Evolutionary conservation across 2,113 vertebrate genomes (phyloP), one percentile per base, ranked within the genome.

Genomic region (Nibea albiflora): DNA sequence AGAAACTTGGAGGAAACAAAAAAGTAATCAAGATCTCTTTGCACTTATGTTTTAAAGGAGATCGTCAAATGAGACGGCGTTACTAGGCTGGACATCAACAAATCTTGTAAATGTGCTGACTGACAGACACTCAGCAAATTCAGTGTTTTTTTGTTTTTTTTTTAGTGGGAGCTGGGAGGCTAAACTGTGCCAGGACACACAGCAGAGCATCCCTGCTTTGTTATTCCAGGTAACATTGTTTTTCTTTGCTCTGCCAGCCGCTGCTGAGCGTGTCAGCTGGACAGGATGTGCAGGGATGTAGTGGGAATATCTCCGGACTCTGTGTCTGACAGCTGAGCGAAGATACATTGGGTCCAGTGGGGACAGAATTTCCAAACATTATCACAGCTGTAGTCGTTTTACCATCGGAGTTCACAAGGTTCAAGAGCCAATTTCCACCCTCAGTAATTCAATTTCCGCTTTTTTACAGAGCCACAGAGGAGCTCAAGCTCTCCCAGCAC

Each of bases 101-200:
- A 73, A 76, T 65, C 44, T 35, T 54, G 42, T 9, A 67, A 89
- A 80, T 83, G 76, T 78, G 76, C 71, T 76, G 78, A 84, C 76
- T 71, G 80, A 75, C 67, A 63, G 76, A 83, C 63, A 62, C 63
- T 63, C 70, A 47, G 74, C 53, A 56, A 17, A 81, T 73, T 60
- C 56, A 50, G 42, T 80, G 64, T 84, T 66, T 81, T 26, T 26
- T 26, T 80, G 64, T 84, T 66, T 81, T 26, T 26, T 26, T 57
- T 28, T 77, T 8, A 14, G 35, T 47, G 9, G 49, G 80, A 75
- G 39, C 53, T 12, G 46, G 16, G 62, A 4, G 1, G 12, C 26
- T 60, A 57, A 60, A 57, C 78, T 31, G 47, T 46, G 50, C 20
- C n/a, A 78, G 6, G 56, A 44, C 49, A 63, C 64, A 67, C 47